These are phyloP conservation scores for Griposia aprilina DNA, from an alignment of 2,888 invertebrate species.

Conservation along the genomic window DNA sequence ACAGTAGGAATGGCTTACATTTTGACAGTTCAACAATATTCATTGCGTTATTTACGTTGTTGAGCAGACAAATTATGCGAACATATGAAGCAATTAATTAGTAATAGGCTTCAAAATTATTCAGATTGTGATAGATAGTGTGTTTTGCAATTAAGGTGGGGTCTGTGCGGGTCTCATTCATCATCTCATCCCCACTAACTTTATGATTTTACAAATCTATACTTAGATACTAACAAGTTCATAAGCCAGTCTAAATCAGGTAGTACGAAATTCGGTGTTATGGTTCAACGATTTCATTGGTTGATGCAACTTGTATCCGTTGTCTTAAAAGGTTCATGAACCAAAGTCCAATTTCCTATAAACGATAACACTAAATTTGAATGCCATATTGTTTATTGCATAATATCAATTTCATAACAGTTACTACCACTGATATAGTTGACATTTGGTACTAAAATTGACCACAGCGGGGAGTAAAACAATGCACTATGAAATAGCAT, in stretches of 20 bases:
- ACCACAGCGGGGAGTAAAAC: slow-evolving; percentile 56
- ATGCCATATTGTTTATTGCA: slow-evolving; percentile 56
- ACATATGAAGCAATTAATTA: too few relatives aligned
- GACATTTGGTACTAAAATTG: slow-evolving; percentile 55
- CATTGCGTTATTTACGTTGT: too few relatives aligned
- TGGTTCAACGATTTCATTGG: neutral
- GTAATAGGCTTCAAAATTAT: too few relatives aligned
- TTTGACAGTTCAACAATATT: too few relatives aligned
- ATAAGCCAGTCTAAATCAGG: neutral
- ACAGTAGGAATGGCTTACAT: too few relatives aligned
- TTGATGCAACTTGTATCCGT: neutral
- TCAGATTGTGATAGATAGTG: too few relatives aligned
- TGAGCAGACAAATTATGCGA: too few relatives aligned
- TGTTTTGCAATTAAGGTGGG: too few relatives aligned
- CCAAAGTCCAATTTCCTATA: neutral
- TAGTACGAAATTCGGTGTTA: neutral
- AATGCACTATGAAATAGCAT: slow-evolving; percentile 17
- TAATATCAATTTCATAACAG: slow-evolving; percentile 53
- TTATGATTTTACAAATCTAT: neutral
- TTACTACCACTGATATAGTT: slow-evolving; percentile 39
- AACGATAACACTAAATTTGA: slow-evolving; percentile 37
- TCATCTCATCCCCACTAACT: too few relatives aligned
- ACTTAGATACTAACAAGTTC: neutral
- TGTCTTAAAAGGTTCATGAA: slow-evolving; percentile 4
- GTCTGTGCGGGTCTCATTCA: neutral